phyloP scores from a whole-genome alignment of 2,797 vertebrate species.

The Champsocephalus gunnari region DNA sequence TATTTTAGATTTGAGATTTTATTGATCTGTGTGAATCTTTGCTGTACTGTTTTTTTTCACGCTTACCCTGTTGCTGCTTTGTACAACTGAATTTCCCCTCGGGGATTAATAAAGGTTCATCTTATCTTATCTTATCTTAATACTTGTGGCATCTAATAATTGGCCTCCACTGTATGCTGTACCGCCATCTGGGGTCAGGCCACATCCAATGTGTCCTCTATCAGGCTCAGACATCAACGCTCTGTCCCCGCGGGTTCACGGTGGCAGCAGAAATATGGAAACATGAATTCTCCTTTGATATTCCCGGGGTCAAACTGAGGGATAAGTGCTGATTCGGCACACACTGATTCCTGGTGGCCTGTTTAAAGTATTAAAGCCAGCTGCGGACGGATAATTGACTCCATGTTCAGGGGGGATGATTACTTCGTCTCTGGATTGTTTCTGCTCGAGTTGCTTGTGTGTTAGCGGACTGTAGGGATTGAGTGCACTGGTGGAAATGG shows the following conservation, averaged over 20 bases:
- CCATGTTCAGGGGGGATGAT: conserved; percentile 53
- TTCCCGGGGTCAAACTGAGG: conserved; percentile 53
- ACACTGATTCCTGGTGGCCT: conserved; percentile 38
- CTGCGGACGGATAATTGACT: conserved; percentile 64
- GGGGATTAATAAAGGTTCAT: too few relatives aligned
- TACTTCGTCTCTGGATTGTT: conserved; percentile 54
- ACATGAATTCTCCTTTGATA: conserved; percentile 52
- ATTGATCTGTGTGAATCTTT: too few relatives aligned
- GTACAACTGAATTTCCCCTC: too few relatives aligned
- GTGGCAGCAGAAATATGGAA: conserved; percentile 5
- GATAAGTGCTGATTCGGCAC: conserved; percentile 40
- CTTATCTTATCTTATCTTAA: too few relatives aligned
- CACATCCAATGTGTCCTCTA: conserved; percentile 25
- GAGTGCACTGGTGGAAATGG: conserved; percentile 29
- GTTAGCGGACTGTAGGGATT: conserved; percentile 33
- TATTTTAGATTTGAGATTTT: too few relatives aligned
- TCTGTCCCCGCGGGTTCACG: conserved; percentile 31
- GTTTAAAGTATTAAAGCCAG: conserved; percentile 54
- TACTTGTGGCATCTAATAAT: conserved; percentile 42
- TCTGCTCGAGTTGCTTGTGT: conserved; percentile 31
- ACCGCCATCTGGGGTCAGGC: conserved; percentile 19
- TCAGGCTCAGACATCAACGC: conserved; percentile 34
- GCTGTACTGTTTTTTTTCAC: too few relatives aligned
- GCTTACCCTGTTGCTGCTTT: too few relatives aligned
- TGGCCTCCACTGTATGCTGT: conserved; percentile 13